phyloP scores from a whole-genome alignment of 2,888 invertebrate genomes.

The Conomelus anceps region DNA sequence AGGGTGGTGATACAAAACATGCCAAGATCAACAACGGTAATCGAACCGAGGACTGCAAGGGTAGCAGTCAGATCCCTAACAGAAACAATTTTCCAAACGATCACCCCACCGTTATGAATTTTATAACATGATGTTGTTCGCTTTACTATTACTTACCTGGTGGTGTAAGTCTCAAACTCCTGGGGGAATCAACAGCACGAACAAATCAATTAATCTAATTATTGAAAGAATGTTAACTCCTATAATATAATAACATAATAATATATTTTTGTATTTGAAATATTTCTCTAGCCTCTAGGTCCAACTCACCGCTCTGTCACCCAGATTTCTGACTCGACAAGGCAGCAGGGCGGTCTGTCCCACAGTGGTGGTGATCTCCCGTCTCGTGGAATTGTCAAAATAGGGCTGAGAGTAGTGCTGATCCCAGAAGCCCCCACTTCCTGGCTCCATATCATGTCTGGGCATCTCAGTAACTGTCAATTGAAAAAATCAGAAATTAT shows the following conservation, averaged over 20 bases:
- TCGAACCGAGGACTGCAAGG: too few relatives aligned
- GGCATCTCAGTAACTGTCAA: neutral
- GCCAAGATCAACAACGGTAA: too few relatives aligned
- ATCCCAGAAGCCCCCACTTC: conserved; percentile 42
- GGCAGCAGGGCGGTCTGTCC: conserved; percentile 80
- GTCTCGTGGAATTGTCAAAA: conserved; percentile 79
- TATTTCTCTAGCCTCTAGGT: too few relatives aligned
- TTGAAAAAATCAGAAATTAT: too few relatives aligned
- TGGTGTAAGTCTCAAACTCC: too few relatives aligned
- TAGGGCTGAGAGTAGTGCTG: conserved; percentile 79
- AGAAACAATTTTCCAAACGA: too few relatives aligned
- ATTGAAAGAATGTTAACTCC: neutral
- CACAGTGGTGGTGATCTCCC: conserved; percentile 78
- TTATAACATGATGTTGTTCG: too few relatives aligned
- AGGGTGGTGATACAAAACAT: too few relatives aligned
- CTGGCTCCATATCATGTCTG: neutral
- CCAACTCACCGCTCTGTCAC: conserved; percentile 83
- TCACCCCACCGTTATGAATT: too few relatives aligned
- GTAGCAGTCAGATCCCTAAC: too few relatives aligned
- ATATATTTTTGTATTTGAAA: neutral
- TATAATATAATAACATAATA: neutral
- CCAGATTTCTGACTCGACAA: conserved; percentile 78
- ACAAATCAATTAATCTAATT: neutral
- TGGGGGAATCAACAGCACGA: too few relatives aligned
- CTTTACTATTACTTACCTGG: too few relatives aligned